phyloP scores from a whole-genome alignment of 2,888 invertebrate genomes.

The Ophioninae sp. region DNA sequence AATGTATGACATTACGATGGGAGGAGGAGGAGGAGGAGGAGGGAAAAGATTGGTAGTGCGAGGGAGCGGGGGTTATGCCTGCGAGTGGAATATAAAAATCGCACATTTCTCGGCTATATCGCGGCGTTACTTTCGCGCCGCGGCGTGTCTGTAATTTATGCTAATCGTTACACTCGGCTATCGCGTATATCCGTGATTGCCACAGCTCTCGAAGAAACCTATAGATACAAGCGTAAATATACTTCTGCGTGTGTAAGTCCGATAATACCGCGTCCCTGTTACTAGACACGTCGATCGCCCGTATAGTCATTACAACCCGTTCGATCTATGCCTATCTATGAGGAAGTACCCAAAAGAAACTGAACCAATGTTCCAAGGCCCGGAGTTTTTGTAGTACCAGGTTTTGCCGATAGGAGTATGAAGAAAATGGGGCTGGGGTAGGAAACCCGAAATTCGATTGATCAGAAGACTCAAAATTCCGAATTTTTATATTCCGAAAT shows the following conservation, averaged over 20 bases:
- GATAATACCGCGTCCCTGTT: constrained; percentile 69
- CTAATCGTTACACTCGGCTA: constrained; percentile 72
- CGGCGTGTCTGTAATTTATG: constrained; percentile 73
- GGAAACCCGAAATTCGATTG: too few species aligned
- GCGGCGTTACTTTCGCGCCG: constrained; percentile 52
- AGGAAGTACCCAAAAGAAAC: constrained; percentile 20
- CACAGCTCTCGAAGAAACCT: constrained; percentile 22
- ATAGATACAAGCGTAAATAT: background rate
- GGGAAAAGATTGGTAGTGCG: constrained; percentile 22
- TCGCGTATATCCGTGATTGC: constrained; percentile 63
- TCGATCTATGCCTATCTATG: constrained; percentile 13
- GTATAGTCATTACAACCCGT: constrained; percentile 65
- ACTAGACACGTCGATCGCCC: constrained; percentile 68
- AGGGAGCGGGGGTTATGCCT: constrained; percentile 61
- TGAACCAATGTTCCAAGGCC: too few species aligned
- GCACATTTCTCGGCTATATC: constrained; percentile 29
- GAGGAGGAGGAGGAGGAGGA: constrained; percentile 39
- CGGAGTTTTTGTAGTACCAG: too few species aligned
- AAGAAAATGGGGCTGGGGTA: too few species aligned
- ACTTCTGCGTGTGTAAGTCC: constrained; percentile 17
- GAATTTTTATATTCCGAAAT: too few species aligned
- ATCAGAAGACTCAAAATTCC: too few species aligned
- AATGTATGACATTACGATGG: constrained; percentile 75
- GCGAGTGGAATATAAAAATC: constrained; percentile 61
- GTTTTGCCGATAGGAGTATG: too few species aligned